Percentiles rank a stretch among this genome's conserved stretches.
These are phyloP conservation scores for Zaprionus kolodkinae DNA, from an alignment of 1,140 invertebrate genomes.

Conservation along the genomic window DNA sequence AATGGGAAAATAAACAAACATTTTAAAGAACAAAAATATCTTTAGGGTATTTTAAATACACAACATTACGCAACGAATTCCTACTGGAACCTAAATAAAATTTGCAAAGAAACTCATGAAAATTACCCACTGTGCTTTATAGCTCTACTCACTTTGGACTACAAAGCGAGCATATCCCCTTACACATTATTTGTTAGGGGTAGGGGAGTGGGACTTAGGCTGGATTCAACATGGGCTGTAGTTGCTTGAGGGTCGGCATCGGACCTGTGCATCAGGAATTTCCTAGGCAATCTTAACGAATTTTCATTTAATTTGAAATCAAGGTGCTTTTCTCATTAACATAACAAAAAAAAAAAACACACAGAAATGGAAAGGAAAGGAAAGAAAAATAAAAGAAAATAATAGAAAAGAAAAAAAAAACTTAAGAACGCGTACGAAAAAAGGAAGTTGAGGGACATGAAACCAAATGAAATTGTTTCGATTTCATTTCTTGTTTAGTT, in stretches of 20 bases:
- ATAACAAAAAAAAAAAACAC: conserved; percentile 35
- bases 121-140: not conserved
- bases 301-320: conserved; percentile 22
- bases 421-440: conserved; percentile 37
- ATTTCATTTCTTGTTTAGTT: conserved; percentile 57
- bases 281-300: conserved; percentile 14
- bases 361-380: not conserved
- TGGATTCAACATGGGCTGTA: not conserved
- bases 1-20: not conserved
- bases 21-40: too few relatives aligned
- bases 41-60: too few relatives aligned
- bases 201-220: not conserved
- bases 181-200: not conserved
- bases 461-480: conserved; percentile 63
- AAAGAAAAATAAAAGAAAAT: conserved; percentile 5
- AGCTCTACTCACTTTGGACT: not conserved
- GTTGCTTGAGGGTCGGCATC: not conserved
- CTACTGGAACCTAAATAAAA: too few relatives aligned
- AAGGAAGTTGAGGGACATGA: conserved; percentile 42
- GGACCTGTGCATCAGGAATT: conserved; percentile 16
- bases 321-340: conserved; percentile 55
- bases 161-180: not conserved
- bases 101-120: not conserved
- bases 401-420: too few relatives aligned
- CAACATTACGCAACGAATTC: too few relatives aligned